Base-by-base conservation (phyloP, 2,113 vertebrate genomes). In the Takifugu flavidus region DNA sequence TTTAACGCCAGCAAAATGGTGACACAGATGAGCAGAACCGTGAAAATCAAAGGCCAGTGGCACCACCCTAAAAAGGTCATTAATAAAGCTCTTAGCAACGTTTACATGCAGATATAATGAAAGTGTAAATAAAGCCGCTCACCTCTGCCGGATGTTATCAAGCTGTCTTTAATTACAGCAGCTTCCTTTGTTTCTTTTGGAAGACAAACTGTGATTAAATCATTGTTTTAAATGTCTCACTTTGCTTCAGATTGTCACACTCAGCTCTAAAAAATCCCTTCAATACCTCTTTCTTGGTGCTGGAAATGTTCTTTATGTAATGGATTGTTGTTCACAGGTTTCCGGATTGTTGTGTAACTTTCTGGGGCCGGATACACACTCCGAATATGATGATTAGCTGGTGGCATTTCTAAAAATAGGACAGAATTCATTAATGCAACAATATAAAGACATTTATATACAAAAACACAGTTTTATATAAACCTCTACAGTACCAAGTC, bases 281-380 rank as follows among this genome's bases (percentile, higher is more conserved):
- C 4, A 51, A 34, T 85, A 89, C 88, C 88, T 75, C 62, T 31
- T 62, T 75, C 67, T 46, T 53, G 66, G 2, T 3, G 12, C 13
- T 13, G 31, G 45, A 47, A 4, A 4, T 12, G 13, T 44, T n/a
- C 6, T 67, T 69, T 75, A 47, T 8, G 26, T n/a, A 20, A 4
- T 25, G 70, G 56, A 64, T 68, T 44, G 64, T 75, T 58, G 49
- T 75, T 80, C 6, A 4, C 6, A 57, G 4, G 53, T 26, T 47
- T 71, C 44, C 28, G 66, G 0, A 1, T 25, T 49, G 29, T 5
- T 26, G 2, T 13, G 1, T 13, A 4, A 12, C 27, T 56, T 57
- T 50, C 58, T 0, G 44, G 59, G 27, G 13, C 4, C 5, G 3
- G 6, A 51, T 58, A 20, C 2, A 2, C 2, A 0, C 3, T 49